Conservation (phyloP, 2,888 invertebrate species). For the Leistus spinibarbis region DNA sequence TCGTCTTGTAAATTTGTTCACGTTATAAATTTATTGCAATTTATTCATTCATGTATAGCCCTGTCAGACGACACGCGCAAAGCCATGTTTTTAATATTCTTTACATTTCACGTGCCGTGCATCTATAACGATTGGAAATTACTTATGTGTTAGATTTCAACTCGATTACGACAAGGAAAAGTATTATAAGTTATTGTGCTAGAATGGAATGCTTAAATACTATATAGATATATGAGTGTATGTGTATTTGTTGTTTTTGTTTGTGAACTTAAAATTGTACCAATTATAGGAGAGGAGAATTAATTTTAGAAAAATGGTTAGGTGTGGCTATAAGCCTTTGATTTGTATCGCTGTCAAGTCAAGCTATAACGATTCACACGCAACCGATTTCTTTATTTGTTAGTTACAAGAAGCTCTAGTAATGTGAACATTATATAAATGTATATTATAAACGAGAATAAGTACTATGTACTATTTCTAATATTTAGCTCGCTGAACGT, state of each 20-base stretch:
- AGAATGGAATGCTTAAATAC: too few species aligned
- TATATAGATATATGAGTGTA: background rate
- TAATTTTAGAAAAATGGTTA: background rate
- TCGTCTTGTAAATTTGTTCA: too few species aligned
- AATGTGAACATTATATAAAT: too few species aligned
- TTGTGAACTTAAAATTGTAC: background rate
- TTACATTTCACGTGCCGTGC: background rate
- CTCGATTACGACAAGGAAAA: background rate
- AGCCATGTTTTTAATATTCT: background rate
- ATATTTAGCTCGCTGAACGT: too few species aligned
- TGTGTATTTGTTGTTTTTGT: background rate
- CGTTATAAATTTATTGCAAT: background rate
- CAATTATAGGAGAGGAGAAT: background rate
- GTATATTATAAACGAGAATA: too few species aligned
- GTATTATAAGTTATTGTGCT: too few species aligned
- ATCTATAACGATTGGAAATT: background rate
- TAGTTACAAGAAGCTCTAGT: too few species aligned
- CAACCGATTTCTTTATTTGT: background rate
- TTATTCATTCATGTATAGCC: background rate
- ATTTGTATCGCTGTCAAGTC: background rate
- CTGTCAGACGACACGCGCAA: background rate
- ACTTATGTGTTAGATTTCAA: background rate
- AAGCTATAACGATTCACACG: background rate
- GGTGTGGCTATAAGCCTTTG: background rate
- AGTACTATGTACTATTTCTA: too few species aligned